phyloP scores from a whole-genome alignment of 2,113 vertebrate genomes.

The Rhodinocichla rosea region DNA sequence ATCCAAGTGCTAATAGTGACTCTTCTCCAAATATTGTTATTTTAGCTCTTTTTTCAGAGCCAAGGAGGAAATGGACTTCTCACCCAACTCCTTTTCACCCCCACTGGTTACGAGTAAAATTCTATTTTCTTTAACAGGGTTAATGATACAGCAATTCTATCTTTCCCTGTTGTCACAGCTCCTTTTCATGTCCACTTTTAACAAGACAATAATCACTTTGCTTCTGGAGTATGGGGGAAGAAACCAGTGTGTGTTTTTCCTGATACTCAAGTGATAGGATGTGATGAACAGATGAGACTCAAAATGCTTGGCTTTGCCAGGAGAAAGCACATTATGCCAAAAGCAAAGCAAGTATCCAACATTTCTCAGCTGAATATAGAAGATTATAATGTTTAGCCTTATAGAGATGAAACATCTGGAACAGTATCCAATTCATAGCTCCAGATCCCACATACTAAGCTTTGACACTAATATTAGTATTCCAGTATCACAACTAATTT shows the following conservation, averaged over 20 bases:
- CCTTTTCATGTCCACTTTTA: not conserved
- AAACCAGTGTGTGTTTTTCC: not conserved
- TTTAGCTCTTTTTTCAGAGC: not conserved
- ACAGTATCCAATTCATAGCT: not conserved
- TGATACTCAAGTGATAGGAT: not conserved
- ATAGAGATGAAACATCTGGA: not conserved
- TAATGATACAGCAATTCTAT: not conserved
- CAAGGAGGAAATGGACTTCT: not conserved
- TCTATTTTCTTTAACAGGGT: not conserved
- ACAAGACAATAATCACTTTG: not conserved
- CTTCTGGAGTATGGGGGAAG: not conserved
- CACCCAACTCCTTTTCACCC: not conserved
- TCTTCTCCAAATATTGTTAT: conserved; percentile 1
- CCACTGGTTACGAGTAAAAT: not conserved
- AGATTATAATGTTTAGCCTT: not conserved
- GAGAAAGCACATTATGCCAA: not conserved
- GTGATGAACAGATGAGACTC: not conserved
- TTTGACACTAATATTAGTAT: not conserved
- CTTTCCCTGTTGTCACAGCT: not conserved
- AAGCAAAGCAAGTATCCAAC: not conserved
- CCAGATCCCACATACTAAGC: not conserved
- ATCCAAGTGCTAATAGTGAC: conserved; percentile 16
- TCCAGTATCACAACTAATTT: not conserved
- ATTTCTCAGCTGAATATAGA: not conserved
- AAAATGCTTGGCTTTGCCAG: not conserved